phyloP scores from a whole-genome alignment of 2,888 invertebrate genomes.

The Eumacrocentrus americanus region DNA sequence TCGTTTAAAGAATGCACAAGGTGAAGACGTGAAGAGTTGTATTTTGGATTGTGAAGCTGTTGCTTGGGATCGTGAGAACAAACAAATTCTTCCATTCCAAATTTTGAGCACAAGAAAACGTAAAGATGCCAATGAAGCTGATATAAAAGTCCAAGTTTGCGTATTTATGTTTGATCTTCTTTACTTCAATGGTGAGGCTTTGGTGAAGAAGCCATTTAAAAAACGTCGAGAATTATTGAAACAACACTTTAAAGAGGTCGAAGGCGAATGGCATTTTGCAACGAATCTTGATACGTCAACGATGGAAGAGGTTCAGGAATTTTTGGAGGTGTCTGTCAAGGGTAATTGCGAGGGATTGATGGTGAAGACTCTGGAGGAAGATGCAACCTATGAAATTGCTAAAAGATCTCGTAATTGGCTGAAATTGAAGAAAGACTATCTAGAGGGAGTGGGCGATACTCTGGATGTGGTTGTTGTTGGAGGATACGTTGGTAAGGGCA shows the following conservation, averaged over 20 bases:
- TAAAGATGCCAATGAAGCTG: slow-evolving; percentile 80
- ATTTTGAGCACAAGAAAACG: slow-evolving; percentile 92
- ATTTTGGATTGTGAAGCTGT: slow-evolving; percentile 97
- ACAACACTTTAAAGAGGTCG: slow-evolving; percentile 72
- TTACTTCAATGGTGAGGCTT: slow-evolving; percentile 84
- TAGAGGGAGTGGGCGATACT: slow-evolving; percentile 96
- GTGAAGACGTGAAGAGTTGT: slow-evolving; percentile 73
- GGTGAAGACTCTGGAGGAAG: slow-evolving; percentile 91
- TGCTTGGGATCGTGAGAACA: slow-evolving; percentile 88
- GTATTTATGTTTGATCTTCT: slow-evolving; percentile 96
- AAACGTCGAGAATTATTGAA: slow-evolving; percentile 76
- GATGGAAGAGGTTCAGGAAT: slow-evolving; percentile 91
- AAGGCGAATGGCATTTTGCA: slow-evolving; percentile 90
- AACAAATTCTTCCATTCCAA: slow-evolving; percentile 96
- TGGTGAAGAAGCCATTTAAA: slow-evolving; percentile 79
- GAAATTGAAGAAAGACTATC: slow-evolving; percentile 96
- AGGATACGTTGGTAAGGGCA: slow-evolving; percentile 91
- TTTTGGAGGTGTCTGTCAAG: slow-evolving; percentile 92
- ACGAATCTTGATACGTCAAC: slow-evolving; percentile 79
- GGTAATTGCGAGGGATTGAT: slow-evolving; percentile 98
- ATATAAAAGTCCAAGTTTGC: slow-evolving; percentile 89
- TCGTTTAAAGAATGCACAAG: slow-evolving; percentile 69
- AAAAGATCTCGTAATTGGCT: slow-evolving; percentile 93
- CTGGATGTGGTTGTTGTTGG: slow-evolving; percentile 95
- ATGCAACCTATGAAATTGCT: slow-evolving; percentile 96